These are phyloP conservation scores for Eupleurogrammus muticus DNA, from an alignment of 2,797 vertebrate genomes.

Conservation along the genomic window DNA sequence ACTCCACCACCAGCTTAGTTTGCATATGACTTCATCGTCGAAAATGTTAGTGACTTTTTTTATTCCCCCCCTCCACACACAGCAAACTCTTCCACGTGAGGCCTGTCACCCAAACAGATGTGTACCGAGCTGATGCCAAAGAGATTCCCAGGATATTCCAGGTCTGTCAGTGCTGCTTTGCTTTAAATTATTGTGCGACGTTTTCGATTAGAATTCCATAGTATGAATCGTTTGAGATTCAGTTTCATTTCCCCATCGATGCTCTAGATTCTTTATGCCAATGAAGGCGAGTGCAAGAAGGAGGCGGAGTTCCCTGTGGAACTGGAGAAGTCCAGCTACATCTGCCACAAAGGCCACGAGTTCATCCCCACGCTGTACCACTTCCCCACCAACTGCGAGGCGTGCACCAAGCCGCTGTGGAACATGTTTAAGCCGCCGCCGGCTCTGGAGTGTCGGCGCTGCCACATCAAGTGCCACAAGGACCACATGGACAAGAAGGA, in stretches of 20 bases:
- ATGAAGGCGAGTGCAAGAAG: slow-evolving; percentile 98
- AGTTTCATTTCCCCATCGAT: fast-evolving
- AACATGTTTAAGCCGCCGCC: slow-evolving; percentile 97
- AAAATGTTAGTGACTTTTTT: not conserved
- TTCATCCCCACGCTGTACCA: slow-evolving; percentile 98
- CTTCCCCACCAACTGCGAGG: slow-evolving; percentile 97
- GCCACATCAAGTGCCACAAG: slow-evolving; percentile 98
- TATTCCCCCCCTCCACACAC: not conserved
- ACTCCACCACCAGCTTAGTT: not conserved
- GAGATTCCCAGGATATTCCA: slow-evolving; percentile 99
- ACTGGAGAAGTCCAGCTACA: slow-evolving; percentile 92
- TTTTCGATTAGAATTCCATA: not conserved
- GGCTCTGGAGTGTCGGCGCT: slow-evolving; percentile 95
- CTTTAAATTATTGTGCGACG: not conserved
- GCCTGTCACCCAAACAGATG: slow-evolving; percentile 97
- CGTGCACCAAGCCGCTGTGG: slow-evolving; percentile 95
- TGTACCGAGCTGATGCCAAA: slow-evolving; percentile 96
- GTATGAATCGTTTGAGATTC: too few relatives aligned
- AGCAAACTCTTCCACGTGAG: slow-evolving; percentile 99
- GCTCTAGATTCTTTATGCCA: slow-evolving; percentile 95
- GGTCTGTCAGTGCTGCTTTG: slow-evolving; percentile 74
- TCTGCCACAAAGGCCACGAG: slow-evolving; percentile 98
- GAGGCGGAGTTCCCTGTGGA: slow-evolving; percentile 92
- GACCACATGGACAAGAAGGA: slow-evolving; percentile 98
- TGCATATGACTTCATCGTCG: not conserved